phyloP scores from a whole-genome alignment of 2,113 vertebrate species.

The Zosterops japonicus region DNA sequence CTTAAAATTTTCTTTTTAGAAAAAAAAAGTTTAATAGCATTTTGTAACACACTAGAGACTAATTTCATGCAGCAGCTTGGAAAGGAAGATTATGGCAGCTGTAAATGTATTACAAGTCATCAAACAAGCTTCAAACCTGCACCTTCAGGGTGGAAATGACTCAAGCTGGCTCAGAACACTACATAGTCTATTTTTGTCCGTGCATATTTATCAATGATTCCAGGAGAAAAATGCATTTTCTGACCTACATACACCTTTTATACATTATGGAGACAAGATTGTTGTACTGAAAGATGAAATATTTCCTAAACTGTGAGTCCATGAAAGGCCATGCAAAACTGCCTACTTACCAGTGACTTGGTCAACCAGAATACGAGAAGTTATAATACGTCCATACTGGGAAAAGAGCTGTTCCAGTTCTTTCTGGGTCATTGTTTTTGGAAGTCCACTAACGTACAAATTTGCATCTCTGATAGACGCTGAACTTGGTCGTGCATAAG shows the following conservation, averaged over 20 bases:
- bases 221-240: slow-evolving; percentile 79
- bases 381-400: slow-evolving; percentile 97
- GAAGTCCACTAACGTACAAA: slow-evolving; percentile 96
- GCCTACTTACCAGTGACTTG: slow-evolving; percentile 94
- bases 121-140: slow-evolving; percentile 76
- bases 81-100: slow-evolving; percentile 77
- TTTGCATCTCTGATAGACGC: slow-evolving; percentile 99
- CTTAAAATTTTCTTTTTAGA: slow-evolving; percentile 21
- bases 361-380: slow-evolving; percentile 96
- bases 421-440: slow-evolving; percentile 97
- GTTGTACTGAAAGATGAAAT: neutral
- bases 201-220: slow-evolving; percentile 84
- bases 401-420: slow-evolving; percentile 97
- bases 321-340: neutral
- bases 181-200: slow-evolving; percentile 76
- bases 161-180: slow-evolving; percentile 65
- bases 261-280: slow-evolving; percentile 56
- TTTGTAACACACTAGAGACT: slow-evolving; percentile 57
- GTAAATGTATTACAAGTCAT: slow-evolving; percentile 80
- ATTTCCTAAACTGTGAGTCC: slow-evolving; percentile 31
- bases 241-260: slow-evolving; percentile 73
- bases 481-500: slow-evolving; percentile 96
- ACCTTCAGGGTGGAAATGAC: slow-evolving; percentile 78
- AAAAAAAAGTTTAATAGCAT: slow-evolving; percentile 67
- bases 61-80: slow-evolving; percentile 64